These are phyloP conservation scores for Bradypodion ventrale DNA, from an alignment of 2,797 vertebrate species.

Conservation along the genomic window DNA sequence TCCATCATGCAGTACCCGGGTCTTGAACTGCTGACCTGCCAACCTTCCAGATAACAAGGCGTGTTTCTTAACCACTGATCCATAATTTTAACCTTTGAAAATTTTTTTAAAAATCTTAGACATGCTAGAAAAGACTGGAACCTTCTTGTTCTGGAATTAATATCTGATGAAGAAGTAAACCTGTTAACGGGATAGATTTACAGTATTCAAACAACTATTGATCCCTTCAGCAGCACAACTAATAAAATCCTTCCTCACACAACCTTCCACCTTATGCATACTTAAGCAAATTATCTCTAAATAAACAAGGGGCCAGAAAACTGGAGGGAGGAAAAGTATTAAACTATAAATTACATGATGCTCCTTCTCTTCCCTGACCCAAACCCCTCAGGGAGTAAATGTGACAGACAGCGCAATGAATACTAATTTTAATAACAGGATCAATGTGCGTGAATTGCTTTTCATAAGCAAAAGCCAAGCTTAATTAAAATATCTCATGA, in stretches of 20 bases:
- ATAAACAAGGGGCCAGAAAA: constrained; percentile 65
- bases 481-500: background rate
- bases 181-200: constrained; percentile 72
- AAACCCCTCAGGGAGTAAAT: background rate
- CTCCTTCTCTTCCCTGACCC: constrained; percentile 1
- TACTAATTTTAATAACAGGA: background rate
- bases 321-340: constrained; percentile 51
- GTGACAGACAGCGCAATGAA: background rate
- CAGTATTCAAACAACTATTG: constrained; percentile 74
- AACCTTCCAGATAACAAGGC: too few relatives aligned
- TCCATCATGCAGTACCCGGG: too few relatives aligned
- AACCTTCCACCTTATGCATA: constrained; percentile 57
- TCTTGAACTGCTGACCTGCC: too few relatives aligned
- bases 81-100: too few relatives aligned
- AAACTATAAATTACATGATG: constrained; percentile 51
- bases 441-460: background rate
- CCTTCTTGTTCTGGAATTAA: constrained; percentile 74
- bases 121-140: too few relatives aligned
- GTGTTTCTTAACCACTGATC: too few relatives aligned
- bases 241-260: constrained; percentile 62
- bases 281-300: constrained; percentile 73
- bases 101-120: too few relatives aligned
- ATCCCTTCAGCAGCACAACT: constrained; percentile 63
- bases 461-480: background rate
- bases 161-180: constrained; percentile 72